These are phyloP conservation scores for Drosophila mettleri DNA, from an alignment of 2,888 invertebrate species.

Conservation along the genomic window DNA sequence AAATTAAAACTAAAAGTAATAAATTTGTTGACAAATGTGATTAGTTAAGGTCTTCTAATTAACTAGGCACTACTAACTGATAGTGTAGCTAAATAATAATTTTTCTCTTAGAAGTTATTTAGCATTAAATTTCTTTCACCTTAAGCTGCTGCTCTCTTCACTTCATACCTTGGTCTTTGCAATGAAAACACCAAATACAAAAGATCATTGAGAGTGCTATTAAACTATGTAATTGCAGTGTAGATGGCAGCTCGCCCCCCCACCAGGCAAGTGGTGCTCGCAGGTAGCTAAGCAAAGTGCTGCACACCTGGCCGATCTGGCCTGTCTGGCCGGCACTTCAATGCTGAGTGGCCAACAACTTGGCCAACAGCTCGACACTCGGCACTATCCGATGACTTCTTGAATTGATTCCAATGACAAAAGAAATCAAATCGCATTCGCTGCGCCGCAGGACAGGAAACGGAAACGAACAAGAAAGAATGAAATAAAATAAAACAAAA, in stretches of 20 bases:
- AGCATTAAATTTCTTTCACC: no score
- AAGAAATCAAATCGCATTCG: conserved; percentile 71
- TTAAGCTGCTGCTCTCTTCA: background rate
- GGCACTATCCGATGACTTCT: conserved; percentile 59
- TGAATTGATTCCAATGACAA: conserved; percentile 68
- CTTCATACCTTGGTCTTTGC: background rate
- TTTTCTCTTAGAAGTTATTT: background rate
- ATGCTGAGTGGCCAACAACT: conserved; percentile 68
- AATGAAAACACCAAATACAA: background rate
- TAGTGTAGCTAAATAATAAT: no score
- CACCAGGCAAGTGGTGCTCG: background rate
- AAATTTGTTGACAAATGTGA: no score
- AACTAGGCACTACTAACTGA: no score
- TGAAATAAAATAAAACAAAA: conserved; percentile 22
- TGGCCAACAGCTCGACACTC: conserved; percentile 37
- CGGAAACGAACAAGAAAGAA: conserved; percentile 57
- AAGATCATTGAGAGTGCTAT: background rate
- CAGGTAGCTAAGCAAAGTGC: conserved; percentile 36
- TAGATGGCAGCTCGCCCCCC: background rate
- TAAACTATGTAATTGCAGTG: background rate
- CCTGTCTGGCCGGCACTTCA: conserved; percentile 54
- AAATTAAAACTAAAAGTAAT: no score
- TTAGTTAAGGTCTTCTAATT: no score
- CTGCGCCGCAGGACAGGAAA: conserved; percentile 74
- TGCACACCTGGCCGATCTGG: conserved; percentile 59